Percentiles rank a stretch among this genome's conserved stretches.
Evolutionary conservation across 2,113 vertebrate genomes (phyloP).

Genomic region (Ovis canadensis): DNA sequence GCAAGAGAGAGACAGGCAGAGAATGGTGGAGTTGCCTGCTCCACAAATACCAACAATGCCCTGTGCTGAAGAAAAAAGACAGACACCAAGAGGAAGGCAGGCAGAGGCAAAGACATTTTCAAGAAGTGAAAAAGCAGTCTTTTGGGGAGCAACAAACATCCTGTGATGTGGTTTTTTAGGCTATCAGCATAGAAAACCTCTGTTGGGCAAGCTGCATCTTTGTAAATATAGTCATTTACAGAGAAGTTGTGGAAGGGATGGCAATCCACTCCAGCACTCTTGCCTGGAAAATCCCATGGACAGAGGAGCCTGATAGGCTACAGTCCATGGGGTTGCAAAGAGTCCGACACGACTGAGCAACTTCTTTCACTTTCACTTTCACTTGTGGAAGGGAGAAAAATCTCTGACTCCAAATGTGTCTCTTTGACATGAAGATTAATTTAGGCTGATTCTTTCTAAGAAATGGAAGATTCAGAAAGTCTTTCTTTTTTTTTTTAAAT

Average conservation of each 20-base stretch:
- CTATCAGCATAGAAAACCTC: neutral
- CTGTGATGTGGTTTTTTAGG: neutral
- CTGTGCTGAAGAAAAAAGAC: neutral
- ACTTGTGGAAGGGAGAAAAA: neutral
- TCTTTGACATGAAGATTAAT: neutral
- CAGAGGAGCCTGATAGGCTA: too few relatives aligned
- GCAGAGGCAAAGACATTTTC: neutral
- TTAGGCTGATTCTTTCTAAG: neutral
- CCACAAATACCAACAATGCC: neutral
- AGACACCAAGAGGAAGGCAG: neutral
- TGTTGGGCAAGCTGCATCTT: neutral
- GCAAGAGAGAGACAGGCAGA: neutral
- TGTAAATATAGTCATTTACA: neutral
- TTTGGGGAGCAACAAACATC: neutral
- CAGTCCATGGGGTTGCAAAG: too few relatives aligned
- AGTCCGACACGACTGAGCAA: fast-evolving
- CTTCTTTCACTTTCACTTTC: too few relatives aligned
- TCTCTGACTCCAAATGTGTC: neutral
- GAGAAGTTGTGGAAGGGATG: neutral
- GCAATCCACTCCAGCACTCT: too few relatives aligned
- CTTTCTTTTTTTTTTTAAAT: neutral
- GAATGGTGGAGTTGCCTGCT: fast-evolving
- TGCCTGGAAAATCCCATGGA: too few relatives aligned
- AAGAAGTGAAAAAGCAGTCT: neutral
- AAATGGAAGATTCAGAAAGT: neutral